Conservation (phyloP, 2,113 vertebrate genomes). For the Sciurus niger region DNA sequence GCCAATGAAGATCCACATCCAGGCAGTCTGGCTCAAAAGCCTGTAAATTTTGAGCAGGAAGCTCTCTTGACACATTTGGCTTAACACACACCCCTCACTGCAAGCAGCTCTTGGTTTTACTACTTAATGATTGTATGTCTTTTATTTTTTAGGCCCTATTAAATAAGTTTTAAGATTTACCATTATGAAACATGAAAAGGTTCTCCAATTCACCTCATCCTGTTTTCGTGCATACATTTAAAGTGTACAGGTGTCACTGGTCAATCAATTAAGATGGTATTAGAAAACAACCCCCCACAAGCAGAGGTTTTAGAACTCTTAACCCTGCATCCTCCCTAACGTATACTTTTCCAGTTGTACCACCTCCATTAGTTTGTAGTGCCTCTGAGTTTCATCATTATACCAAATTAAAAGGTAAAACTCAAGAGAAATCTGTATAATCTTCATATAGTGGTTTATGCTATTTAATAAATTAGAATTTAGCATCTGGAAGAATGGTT, state of each 20-base stretch:
- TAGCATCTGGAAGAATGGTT: not conserved
- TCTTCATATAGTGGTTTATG: not conserved
- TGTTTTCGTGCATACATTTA: not conserved
- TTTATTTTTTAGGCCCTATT: not conserved
- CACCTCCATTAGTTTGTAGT: not conserved
- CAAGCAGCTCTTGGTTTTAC: not conserved
- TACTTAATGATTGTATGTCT: not conserved
- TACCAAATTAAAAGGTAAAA: not conserved
- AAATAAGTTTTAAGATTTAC: not conserved
- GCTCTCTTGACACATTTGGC: rapidly evolving
- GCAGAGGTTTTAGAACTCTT: not conserved
- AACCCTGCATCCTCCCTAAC: not conserved
- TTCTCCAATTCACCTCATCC: not conserved
- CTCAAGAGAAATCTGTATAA: not conserved
- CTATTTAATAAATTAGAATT: constrained; percentile 49
- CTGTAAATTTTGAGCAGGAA: not conserved
- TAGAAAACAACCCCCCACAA: not conserved
- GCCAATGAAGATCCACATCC: not conserved
- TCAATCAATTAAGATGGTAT: not conserved
- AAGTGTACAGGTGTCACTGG: not conserved
- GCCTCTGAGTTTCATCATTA: not conserved
- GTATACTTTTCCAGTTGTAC: not conserved
- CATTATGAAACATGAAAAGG: not conserved
- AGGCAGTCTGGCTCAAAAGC: not conserved
- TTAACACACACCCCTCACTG: not conserved